Evolutionary conservation across 30 jellyfish, hydroid and myxozoan genomes (phyloP).

Genomic region (Hydra vulgaris): DNA sequence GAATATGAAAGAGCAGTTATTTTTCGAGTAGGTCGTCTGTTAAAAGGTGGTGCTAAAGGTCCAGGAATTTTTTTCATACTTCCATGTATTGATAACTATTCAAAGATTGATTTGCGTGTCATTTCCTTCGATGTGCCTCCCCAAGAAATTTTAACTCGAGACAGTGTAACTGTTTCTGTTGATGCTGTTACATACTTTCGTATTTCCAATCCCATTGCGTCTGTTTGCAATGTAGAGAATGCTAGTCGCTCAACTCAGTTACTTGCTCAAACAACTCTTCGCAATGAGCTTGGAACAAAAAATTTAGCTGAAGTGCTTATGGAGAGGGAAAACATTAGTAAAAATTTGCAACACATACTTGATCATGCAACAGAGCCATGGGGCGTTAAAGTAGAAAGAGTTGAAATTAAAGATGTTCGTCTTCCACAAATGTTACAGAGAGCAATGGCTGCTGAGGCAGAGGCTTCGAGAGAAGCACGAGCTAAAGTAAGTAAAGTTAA

Average conservation of each 20-base stretch:
- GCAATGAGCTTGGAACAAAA: slow-evolving; percentile 87
- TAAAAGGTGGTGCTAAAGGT: slow-evolving; percentile 78
- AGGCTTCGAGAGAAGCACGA: slow-evolving; percentile 97
- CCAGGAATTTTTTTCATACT: slow-evolving; percentile 90
- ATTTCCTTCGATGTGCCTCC: slow-evolving; percentile 97
- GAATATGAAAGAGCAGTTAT: slow-evolving; percentile 95
- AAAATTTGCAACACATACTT: slow-evolving; percentile 28
- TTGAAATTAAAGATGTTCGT: slow-evolving; percentile 60
- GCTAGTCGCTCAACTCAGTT: slow-evolving; percentile 86
- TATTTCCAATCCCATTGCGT: slow-evolving; percentile 66
- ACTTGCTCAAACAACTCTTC: slow-evolving; percentile 89
- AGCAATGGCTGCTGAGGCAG: slow-evolving; percentile 99
- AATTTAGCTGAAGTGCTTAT: slow-evolving; percentile 72
- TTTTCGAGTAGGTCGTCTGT: slow-evolving; percentile 87
- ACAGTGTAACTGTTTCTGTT: slow-evolving; percentile 94
- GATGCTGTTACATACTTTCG: slow-evolving; percentile 96
- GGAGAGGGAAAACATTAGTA: slow-evolving; percentile 77
- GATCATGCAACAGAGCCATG: slow-evolving; percentile 85
- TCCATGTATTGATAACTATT: slow-evolving; percentile 87
- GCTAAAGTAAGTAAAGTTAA: slow-evolving; percentile 89
- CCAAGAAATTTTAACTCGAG: slow-evolving; percentile 83
- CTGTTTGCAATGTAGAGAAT: slow-evolving; percentile 84
- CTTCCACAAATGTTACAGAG: slow-evolving; percentile 87
- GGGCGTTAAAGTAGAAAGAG: slow-evolving; percentile 95
- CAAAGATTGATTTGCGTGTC: slow-evolving; percentile 74